Percentiles rank a stretch among this genome's conserved stretches.
These are phyloP conservation scores for Alethe castanea DNA, from an alignment of 2,113 vertebrate genomes.

Conservation along the genomic window DNA sequence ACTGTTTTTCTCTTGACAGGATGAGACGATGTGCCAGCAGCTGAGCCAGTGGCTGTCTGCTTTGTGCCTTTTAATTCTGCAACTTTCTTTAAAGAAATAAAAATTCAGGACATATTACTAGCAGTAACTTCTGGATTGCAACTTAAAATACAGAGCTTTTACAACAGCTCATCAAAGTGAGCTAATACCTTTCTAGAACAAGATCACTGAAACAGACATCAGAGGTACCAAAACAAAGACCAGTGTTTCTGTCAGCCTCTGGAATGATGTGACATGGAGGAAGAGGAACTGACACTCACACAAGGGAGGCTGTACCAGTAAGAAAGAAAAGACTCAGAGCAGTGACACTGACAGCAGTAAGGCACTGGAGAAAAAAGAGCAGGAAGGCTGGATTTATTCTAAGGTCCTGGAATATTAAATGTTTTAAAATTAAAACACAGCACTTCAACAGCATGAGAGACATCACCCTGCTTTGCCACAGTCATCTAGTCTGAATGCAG, in stretches of 20 bases:
- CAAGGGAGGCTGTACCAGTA: background rate
- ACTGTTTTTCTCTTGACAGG: slow-evolving; percentile 80
- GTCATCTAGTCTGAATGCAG: background rate
- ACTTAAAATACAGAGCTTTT: background rate
- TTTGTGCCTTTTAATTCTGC: slow-evolving; percentile 79
- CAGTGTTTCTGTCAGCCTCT: background rate
- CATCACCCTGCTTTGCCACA: background rate
- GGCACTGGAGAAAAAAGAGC: background rate
- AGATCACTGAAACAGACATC: background rate
- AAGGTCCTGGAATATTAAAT: background rate
- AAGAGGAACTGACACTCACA: background rate
- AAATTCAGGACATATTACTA: background rate
- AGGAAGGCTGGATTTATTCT: background rate
- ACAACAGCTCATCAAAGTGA: background rate
- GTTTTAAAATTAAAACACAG: background rate
- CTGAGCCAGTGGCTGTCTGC: background rate
- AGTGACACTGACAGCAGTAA: background rate
- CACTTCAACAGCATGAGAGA: background rate
- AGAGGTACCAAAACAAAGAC: background rate
- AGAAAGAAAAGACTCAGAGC: background rate
- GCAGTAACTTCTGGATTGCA: background rate
- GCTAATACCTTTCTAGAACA: background rate
- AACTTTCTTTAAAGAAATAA: slow-evolving; percentile 68
- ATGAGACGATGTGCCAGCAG: slow-evolving; percentile 14
- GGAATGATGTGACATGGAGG: background rate